phyloP scores from a whole-genome alignment of 1,140 invertebrate species.

The Stratiolaelaps scimitus region DNA sequence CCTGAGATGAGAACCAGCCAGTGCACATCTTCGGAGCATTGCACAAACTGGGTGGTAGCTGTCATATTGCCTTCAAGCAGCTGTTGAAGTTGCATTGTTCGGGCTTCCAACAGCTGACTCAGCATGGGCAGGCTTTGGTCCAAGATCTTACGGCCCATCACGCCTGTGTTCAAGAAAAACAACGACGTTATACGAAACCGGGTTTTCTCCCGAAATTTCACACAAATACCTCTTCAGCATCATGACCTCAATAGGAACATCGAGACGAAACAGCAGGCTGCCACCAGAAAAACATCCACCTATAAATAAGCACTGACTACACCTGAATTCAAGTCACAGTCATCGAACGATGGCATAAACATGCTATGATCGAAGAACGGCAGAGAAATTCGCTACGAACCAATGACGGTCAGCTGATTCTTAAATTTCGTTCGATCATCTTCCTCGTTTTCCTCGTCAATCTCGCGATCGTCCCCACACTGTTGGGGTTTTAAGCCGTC shows the following conservation, averaged over 20 bases:
- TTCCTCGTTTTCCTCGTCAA: conserved; percentile 53
- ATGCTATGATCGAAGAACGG: too few species aligned
- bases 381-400: conserved; percentile 40
- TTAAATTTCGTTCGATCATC: conserved; percentile 55
- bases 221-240: too few species aligned
- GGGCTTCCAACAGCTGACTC: conserved; percentile 51
- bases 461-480: conserved; percentile 44
- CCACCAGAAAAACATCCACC: too few species aligned
- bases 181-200: too few species aligned
- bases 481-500: conserved; percentile 48
- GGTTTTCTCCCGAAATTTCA: too few species aligned
- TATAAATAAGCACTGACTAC: too few species aligned
- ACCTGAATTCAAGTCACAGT: too few species aligned
- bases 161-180: too few species aligned
- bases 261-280: too few species aligned
- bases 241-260: too few species aligned
- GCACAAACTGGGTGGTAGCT: not conserved
- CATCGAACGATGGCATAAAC: too few species aligned
- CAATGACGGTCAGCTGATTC: conserved; percentile 56
- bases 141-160: conserved; percentile 40
- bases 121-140: conserved; percentile 49
- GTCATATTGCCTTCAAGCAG: conserved; percentile 47
- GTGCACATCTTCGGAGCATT: conserved; percentile 60
- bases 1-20: conserved; percentile 61
- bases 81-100: conserved; percentile 50